These are phyloP conservation scores for Lomographa bimaculata DNA, from an alignment of 2,888 invertebrate genomes.

Conservation along the genomic window DNA sequence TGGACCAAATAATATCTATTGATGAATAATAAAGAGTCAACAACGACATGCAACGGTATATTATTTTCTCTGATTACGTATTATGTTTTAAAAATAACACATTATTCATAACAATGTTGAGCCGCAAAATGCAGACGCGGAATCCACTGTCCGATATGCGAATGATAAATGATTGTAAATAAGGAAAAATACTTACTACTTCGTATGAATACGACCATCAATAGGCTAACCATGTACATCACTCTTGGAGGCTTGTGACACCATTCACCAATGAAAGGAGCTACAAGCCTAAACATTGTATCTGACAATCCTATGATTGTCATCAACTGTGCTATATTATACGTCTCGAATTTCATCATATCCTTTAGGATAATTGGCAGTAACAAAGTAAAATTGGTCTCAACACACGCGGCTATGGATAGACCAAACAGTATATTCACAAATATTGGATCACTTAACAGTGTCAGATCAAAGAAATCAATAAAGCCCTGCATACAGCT, in stretches of 20 bases:
- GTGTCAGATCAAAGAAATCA: slow-evolving; percentile 85
- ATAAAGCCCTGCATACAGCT: slow-evolving; percentile 59
- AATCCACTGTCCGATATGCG: too few species aligned
- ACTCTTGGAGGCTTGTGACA: slow-evolving; percentile 84
- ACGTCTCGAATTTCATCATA: slow-evolving; percentile 81
- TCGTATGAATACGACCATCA: slow-evolving; percentile 84
- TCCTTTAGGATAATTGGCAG: slow-evolving; percentile 87
- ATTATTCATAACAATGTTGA: too few species aligned
- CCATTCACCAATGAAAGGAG: slow-evolving; percentile 87
- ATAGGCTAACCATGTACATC: slow-evolving; percentile 86
- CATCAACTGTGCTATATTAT: slow-evolving; percentile 85
- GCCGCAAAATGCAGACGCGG: too few species aligned
- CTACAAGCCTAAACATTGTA: slow-evolving; percentile 84
- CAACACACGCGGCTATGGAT: slow-evolving; percentile 87
- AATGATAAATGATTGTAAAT: too few species aligned
- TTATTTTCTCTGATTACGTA: too few species aligned
- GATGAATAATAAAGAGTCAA: too few species aligned
- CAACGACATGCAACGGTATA: too few species aligned
- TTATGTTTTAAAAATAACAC: too few species aligned
- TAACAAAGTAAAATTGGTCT: slow-evolving; percentile 87
- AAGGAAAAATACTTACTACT: slow-evolving; percentile 78
- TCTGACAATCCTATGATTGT: slow-evolving; percentile 84
- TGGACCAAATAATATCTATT: too few species aligned
- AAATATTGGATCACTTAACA: slow-evolving; percentile 87
- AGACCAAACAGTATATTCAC: slow-evolving; percentile 87